phyloP scores from a whole-genome alignment of 2,888 invertebrate species.

The Dendrolimus houi region DNA sequence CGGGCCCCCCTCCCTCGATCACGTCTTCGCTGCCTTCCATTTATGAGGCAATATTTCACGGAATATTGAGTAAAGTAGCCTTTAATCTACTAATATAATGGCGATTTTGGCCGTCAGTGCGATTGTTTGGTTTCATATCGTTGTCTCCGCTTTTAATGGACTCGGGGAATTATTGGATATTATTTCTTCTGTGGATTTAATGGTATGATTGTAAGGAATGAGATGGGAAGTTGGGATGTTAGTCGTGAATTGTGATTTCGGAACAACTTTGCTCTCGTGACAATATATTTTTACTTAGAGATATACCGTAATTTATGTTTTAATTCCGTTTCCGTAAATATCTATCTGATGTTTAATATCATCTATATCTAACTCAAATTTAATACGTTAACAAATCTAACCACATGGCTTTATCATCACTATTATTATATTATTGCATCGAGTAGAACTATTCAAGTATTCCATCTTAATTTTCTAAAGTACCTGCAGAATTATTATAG shows the following conservation, averaged over 20 bases:
- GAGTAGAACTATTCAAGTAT: no score
- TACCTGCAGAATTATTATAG: no score
- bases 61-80: constrained; percentile 74
- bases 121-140: neutral
- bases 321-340: no score
- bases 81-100: constrained; percentile 74
- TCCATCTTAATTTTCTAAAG: no score
- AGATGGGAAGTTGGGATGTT: neutral
- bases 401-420: no score
- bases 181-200: constrained; percentile 6
- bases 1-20: constrained; percentile 49
- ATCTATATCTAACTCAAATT: no score
- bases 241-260: neutral
- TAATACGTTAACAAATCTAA: no score
- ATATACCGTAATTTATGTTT: no score
- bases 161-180: constrained; percentile 4
- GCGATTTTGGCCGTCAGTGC: constrained; percentile 33
- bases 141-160: neutral
- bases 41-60: constrained; percentile 73
- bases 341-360: no score
- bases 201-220: constrained; percentile 9
- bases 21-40: constrained; percentile 66
- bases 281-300: no score
- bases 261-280: neutral
- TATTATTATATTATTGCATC: no score